phyloP scores from a whole-genome alignment of 2,113 vertebrate species.

The Lipophrys pholis region DNA sequence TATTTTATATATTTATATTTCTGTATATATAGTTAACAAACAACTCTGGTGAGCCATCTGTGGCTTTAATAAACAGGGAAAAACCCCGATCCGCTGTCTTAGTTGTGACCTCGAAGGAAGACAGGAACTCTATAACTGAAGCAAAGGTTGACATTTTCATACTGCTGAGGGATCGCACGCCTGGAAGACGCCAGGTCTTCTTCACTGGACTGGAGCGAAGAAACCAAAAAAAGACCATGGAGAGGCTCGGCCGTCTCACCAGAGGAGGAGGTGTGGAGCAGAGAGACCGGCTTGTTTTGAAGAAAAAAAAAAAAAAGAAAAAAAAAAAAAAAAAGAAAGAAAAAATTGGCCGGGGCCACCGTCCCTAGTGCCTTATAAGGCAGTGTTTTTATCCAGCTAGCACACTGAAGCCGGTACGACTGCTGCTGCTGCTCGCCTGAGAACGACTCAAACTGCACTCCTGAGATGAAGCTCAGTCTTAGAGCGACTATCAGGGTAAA shows the following conservation, averaged over 20 bases:
- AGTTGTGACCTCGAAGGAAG: constrained; percentile 10
- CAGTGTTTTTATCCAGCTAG: constrained; percentile 83
- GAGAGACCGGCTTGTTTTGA: constrained; percentile 77
- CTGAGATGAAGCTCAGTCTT: constrained; percentile 57
- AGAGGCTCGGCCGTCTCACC: constrained; percentile 56
- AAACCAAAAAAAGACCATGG: constrained; percentile 52
- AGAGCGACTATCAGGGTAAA: constrained; percentile 37
- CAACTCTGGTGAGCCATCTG: background rate
- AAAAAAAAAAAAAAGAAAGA: constrained; percentile 56
- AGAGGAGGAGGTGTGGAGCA: constrained; percentile 76
- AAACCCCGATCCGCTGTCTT: constrained; percentile 9
- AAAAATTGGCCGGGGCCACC: constrained; percentile 76
- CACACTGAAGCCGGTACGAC: constrained; percentile 58
- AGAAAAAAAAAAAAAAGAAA: constrained; percentile 61
- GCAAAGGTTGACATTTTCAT: constrained; percentile 46
- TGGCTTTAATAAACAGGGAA: constrained; percentile 18
- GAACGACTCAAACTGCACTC: constrained; percentile 61
- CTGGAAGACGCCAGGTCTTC: constrained; percentile 28
- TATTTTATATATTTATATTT: too few relatives aligned
- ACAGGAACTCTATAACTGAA: constrained; percentile 31
- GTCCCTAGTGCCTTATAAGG: constrained; percentile 86
- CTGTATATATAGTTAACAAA: background rate
- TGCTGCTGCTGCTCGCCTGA: constrained; percentile 59
- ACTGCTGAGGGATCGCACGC: constrained; percentile 2
- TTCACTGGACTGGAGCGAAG: constrained; percentile 59